Evolutionary conservation across 2,888 invertebrate species (phyloP).

Genomic region (Chalcosyrphus nemorum): DNA sequence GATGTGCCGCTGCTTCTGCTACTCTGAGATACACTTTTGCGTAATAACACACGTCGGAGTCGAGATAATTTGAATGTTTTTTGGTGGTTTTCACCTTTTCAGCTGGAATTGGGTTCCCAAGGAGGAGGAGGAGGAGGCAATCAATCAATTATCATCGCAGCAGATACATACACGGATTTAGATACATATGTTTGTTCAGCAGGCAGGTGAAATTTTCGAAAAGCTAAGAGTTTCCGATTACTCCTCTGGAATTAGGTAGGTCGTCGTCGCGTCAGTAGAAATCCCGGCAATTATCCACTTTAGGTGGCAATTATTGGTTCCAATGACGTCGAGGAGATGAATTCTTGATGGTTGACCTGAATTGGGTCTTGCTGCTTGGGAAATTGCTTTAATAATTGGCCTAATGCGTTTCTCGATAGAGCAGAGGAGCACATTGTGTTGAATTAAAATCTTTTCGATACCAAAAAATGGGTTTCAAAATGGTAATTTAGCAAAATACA

Average conservation of each 20-base stretch:
- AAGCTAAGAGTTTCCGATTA: conserved; percentile 48
- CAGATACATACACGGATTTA: conserved; percentile 7
- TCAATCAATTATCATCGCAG: conserved; percentile 64
- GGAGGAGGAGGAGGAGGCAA: conserved; percentile 16
- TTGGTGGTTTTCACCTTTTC: conserved; percentile 32
- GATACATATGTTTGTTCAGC: conserved; percentile 35
- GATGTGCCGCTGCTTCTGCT: too few relatives aligned
- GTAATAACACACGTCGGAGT: not conserved
- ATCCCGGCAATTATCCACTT: conserved; percentile 64
- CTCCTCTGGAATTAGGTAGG: conserved; percentile 32
- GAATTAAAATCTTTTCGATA: conserved; percentile 29
- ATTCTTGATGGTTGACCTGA: conserved; percentile 56
- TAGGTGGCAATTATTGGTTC: conserved; percentile 63
- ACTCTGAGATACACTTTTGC: not conserved
- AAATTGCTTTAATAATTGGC: conserved; percentile 55
- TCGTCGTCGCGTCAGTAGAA: conserved; percentile 20
- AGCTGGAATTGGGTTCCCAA: too few relatives aligned
- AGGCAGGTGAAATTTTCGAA: conserved; percentile 43
- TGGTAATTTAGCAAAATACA: conserved; percentile 54
- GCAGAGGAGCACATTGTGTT: conserved; percentile 28
- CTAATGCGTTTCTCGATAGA: conserved; percentile 36
- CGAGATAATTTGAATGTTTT: conserved; percentile 50
- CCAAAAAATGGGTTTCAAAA: conserved; percentile 5
- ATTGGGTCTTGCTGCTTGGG: conserved; percentile 30
- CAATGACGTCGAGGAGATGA: conserved; percentile 46